These are phyloP conservation scores for Metridium senile DNA, from an alignment of 92 coral and sea anemone genomes.

Conservation along the genomic window DNA sequence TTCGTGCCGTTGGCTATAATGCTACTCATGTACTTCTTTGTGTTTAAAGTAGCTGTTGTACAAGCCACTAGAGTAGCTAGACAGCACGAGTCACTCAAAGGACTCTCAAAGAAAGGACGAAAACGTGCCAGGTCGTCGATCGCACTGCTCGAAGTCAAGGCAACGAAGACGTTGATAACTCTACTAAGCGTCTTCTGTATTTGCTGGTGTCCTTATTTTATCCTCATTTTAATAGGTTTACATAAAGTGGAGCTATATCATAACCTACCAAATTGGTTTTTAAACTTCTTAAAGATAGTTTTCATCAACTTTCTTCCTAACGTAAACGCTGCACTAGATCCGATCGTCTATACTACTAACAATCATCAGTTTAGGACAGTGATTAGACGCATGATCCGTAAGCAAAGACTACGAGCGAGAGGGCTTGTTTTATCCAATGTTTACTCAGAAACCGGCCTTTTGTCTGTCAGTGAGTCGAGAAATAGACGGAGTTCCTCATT, in stretches of 20 bases:
- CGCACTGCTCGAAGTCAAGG: conserved; percentile 83
- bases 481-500: conserved; percentile 22
- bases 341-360: conserved; percentile 80
- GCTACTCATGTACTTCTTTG: conserved; percentile 87
- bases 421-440: conserved; percentile 9
- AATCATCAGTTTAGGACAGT: conserved; percentile 81
- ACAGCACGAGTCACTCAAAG: conserved; percentile 60
- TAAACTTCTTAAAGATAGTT: conserved; percentile 34
- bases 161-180: conserved; percentile 79
- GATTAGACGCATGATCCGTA: conserved; percentile 48
- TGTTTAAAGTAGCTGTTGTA: conserved; percentile 79
- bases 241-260: conserved; percentile 55
- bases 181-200: conserved; percentile 80
- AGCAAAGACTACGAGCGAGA: conserved; percentile 35
- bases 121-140: conserved; percentile 45
- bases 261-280: conserved; percentile 49
- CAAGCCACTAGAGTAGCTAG: conserved; percentile 76
- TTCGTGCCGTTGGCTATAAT: conserved; percentile 78
- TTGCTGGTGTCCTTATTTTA: conserved; percentile 90
- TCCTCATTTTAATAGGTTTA: conserved; percentile 63
- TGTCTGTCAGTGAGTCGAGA: conserved; percentile 31
- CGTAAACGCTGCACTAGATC: conserved; percentile 80
- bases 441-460: conserved; percentile 22
- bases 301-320: conserved; percentile 81
- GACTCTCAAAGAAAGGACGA: conserved; percentile 30